Conservation (phyloP, 1,140 invertebrate genomes). For the Lineus longissimus region DNA sequence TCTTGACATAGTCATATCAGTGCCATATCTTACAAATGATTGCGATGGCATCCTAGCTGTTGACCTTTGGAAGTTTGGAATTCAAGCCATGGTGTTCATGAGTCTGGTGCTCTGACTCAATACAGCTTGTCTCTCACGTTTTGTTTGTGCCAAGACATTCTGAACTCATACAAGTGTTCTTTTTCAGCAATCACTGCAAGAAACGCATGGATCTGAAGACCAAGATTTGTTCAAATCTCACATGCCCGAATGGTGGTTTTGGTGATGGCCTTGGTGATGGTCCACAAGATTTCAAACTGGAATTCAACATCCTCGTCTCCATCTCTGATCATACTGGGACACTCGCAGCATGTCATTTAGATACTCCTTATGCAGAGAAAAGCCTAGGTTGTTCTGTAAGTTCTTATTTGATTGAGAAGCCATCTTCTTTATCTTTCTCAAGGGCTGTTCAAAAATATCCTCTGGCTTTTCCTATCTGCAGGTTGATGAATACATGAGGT, state of each 20-base stretch:
- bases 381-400: slow-evolving; percentile 26
- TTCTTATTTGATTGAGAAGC: too few species aligned
- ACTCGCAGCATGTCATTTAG: slow-evolving; percentile 23
- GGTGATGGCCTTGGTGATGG: not conserved
- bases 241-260: slow-evolving; percentile 20
- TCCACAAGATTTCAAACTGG: slow-evolving; percentile 4
- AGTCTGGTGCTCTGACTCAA: too few species aligned
- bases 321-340: slow-evolving; percentile 37
- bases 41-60: too few species aligned
- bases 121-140: too few species aligned
- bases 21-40: too few species aligned
- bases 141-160: too few species aligned
- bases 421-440: too few species aligned
- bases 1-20: too few species aligned
- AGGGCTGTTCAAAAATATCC: too few species aligned
- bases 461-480: not conserved
- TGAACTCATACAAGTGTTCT: too few species aligned
- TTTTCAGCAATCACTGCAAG: slow-evolving; percentile 29
- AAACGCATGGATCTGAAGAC: slow-evolving; percentile 21
- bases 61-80: too few species aligned
- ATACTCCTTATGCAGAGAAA: slow-evolving; percentile 20
- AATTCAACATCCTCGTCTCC: slow-evolving; percentile 27
- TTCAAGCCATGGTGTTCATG: too few species aligned
- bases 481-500: slow-evolving; percentile 1
- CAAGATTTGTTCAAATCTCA: slow-evolving; percentile 27